Base-by-base conservation (phyloP, 2,113 vertebrate genomes). In the Scopus umbretta region DNA sequence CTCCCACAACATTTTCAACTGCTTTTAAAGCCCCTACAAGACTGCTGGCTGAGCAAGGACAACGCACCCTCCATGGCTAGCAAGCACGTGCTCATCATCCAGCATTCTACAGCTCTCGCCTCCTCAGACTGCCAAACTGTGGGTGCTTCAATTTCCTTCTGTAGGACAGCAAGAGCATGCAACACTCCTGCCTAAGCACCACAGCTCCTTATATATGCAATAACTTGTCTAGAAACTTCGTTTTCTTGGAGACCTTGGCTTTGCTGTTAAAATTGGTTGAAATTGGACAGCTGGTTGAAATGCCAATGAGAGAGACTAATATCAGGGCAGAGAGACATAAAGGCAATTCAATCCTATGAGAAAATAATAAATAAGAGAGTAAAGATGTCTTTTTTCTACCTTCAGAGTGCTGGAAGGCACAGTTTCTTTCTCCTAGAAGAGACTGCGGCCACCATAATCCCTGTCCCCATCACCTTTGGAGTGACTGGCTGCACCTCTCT, bases 21-120 rank as follows among this genome's bases (percentile, higher is more conserved):
- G 11, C 23, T 70, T 91, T 89, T 66, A 76, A 78, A 84, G 45
- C 9, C 45, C 15, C 43, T 86, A 3, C 3, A 29, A 32, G 74
- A 9, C 58, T 56, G 5, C 11, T 66, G 65, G 22, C 42, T 72
- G 62, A 91, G 45, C 21, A 66, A 67, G 45, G 34, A 10, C 55
- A 83, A 32, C 6, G 2, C 10, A 32, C 4, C 23, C 30, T 49
- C 50, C 25, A 9, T 20, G 21, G 18, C 16, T 2, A 49, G n/a
- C 34, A 80, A 68, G 19, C 19, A 34, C 2, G 0, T 30, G 16
- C 49, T 61, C 27, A 56, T 40, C 47, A 52, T 9, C 13, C 32
- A 55, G 47, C 20, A 49, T 1, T 0, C 22, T 67, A 58, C 8
- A 15, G 17, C 40, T 73, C 38, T 61, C 1, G 1, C 27, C 15